Conservation (phyloP, 2,888 invertebrate species). For the Psylliodes chrysocephalus region DNA sequence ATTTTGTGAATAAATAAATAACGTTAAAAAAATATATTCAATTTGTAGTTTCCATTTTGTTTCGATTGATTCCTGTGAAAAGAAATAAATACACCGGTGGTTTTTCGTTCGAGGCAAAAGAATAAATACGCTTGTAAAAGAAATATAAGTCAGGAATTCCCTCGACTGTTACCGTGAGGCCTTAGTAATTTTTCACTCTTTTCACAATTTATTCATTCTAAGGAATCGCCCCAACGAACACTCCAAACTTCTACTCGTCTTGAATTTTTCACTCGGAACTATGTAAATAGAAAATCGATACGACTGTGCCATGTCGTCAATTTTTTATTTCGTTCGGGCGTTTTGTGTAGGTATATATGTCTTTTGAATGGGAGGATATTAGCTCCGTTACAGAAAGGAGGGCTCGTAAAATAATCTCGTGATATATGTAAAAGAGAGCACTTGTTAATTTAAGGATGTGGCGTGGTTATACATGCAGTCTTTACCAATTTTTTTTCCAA, state of each 20-base stretch:
- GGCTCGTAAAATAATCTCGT: too few species aligned
- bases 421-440: too few species aligned
- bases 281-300: conserved; percentile 19
- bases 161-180: not conserved
- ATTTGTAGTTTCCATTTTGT: too few species aligned
- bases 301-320: conserved; percentile 2
- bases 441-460: too few species aligned
- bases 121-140: conserved; percentile 13
- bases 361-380: not conserved
- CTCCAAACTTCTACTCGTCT: conserved; percentile 3
- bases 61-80: not conserved
- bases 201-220: conserved; percentile 13
- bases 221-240: conserved; percentile 1
- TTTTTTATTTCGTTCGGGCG: not conserved
- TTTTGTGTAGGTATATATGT: not conserved
- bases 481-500: too few species aligned
- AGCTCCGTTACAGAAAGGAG: not conserved
- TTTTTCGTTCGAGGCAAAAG: not conserved
- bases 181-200: conserved; percentile 12
- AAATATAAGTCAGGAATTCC: conserved; percentile 3
- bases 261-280: conserved; percentile 13
- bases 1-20: too few species aligned
- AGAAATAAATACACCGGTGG: not conserved
- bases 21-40: too few species aligned
- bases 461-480: too few species aligned